Evolutionary conservation across 2,888 invertebrate species (phyloP).

Genomic region (Melieria crassipennis): DNA sequence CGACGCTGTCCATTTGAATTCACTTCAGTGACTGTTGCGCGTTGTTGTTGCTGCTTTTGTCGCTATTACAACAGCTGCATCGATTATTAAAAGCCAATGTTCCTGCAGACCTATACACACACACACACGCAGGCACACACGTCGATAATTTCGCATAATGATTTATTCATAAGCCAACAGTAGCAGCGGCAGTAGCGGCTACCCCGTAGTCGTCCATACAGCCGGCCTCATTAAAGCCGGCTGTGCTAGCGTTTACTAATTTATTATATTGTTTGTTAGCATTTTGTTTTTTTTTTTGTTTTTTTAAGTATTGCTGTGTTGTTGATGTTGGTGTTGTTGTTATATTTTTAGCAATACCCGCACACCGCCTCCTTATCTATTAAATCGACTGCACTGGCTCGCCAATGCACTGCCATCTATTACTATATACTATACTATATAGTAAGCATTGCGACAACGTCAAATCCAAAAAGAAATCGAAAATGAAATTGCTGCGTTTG

Average conservation of each 20-base stretch:
- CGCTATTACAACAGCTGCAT: not conserved
- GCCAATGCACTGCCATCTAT: too few species aligned
- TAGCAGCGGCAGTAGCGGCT: not conserved
- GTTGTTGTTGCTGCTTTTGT: not conserved
- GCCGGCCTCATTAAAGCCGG: not conserved
- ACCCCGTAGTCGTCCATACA: not conserved
- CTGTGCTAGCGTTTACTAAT: too few species aligned
- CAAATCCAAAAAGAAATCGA: too few species aligned
- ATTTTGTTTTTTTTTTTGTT: too few species aligned
- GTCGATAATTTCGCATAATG: constrained; percentile 11
- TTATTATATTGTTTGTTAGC: too few species aligned
- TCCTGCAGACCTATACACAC: not conserved
- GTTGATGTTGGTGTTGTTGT: not conserved
- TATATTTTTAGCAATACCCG: not conserved
- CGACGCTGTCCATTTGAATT: constrained; percentile 1
- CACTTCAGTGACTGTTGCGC: not conserved
- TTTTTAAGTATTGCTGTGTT: not conserved
- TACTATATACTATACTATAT: too few species aligned
- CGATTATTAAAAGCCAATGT: not conserved
- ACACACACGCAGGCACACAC: not conserved
- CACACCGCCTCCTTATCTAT: not conserved
- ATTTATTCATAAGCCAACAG: constrained; percentile 21
- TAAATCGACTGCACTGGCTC: too few species aligned
- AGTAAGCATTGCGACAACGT: too few species aligned
- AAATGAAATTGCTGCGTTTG: too few species aligned